Evolutionary conservation across 2,797 vertebrate genomes (phyloP).

Genomic region (Allobates femoralis): DNA sequence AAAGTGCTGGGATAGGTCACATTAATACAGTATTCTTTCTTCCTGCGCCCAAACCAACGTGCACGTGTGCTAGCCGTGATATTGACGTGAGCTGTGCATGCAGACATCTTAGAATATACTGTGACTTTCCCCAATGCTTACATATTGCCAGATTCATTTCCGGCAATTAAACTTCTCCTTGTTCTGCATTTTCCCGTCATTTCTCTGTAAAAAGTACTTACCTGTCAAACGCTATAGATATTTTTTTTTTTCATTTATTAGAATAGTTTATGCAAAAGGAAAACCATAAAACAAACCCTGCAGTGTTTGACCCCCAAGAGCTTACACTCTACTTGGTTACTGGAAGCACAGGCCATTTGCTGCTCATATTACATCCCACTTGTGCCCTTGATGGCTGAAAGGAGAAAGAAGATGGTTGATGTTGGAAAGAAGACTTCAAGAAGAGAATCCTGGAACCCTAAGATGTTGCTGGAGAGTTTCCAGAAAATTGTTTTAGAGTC

Average conservation of each 20-base stretch:
- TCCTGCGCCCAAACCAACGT: slow-evolving; percentile 57
- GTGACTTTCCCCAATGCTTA: slow-evolving; percentile 39
- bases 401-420: not conserved
- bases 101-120: slow-evolving; percentile 54
- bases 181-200: not conserved
- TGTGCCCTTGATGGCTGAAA: not conserved
- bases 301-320: slow-evolving; percentile 14
- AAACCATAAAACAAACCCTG: not conserved
- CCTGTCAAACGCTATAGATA: not conserved
- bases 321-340: slow-evolving; percentile 28
- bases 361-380: not conserved
- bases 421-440: not conserved
- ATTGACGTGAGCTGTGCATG: slow-evolving; percentile 63
- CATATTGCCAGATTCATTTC: not conserved
- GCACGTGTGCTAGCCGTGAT: slow-evolving; percentile 61
- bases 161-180: not conserved
- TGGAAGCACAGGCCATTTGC: slow-evolving; percentile 26
- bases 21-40: slow-evolving; percentile 58
- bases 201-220: slow-evolving; percentile 43
- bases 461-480: not conserved
- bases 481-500: not conserved
- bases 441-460: not conserved
- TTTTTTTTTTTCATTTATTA: not conserved
- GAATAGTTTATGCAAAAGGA: not conserved
- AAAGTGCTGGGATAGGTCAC: slow-evolving; percentile 45